A percentile compares a stretch with the other conserved stretches of the same genome.
phyloP scores from a whole-genome alignment of 2,888 invertebrate species.

The Hyppa rectilinea region DNA sequence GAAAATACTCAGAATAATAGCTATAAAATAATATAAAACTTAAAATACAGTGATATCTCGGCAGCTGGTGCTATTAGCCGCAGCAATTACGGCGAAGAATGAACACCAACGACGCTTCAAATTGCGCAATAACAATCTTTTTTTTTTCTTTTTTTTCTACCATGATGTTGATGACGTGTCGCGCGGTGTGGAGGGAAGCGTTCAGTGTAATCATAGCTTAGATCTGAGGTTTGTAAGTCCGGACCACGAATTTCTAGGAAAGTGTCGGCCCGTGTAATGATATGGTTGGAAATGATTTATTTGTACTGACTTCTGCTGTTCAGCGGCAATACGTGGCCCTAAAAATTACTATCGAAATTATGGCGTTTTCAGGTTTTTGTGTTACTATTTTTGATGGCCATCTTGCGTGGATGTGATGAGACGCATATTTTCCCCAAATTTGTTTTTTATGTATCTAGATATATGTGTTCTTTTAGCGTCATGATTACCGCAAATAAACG shows the following conservation, averaged over 20 bases:
- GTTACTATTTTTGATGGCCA: neutral
- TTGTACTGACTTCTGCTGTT: conserved; percentile 38
- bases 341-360: neutral
- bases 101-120: conserved; percentile 68
- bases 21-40: conserved; percentile 63
- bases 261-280: conserved; percentile 71
- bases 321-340: neutral
- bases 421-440: too few relatives aligned
- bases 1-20: conserved; percentile 58
- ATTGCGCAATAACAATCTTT: conserved; percentile 66
- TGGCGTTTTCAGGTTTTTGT: neutral
- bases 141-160: conserved; percentile 55
- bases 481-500: too few relatives aligned
- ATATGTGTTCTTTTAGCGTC: too few relatives aligned
- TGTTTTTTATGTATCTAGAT: too few relatives aligned
- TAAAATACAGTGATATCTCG: conserved; percentile 65
- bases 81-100: conserved; percentile 66
- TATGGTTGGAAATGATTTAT: conserved; percentile 56
- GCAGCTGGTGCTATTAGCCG: conserved; percentile 66
- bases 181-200: conserved; percentile 44
- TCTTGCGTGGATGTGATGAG: too few relatives aligned
- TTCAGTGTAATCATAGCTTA: conserved; percentile 64
- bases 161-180: conserved; percentile 67
- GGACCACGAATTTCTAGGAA: conserved; percentile 62
- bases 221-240: conserved; percentile 56